These are phyloP conservation scores for Cinclus mexicanus DNA, from an alignment of 2,113 vertebrate species.

Conservation along the genomic window DNA sequence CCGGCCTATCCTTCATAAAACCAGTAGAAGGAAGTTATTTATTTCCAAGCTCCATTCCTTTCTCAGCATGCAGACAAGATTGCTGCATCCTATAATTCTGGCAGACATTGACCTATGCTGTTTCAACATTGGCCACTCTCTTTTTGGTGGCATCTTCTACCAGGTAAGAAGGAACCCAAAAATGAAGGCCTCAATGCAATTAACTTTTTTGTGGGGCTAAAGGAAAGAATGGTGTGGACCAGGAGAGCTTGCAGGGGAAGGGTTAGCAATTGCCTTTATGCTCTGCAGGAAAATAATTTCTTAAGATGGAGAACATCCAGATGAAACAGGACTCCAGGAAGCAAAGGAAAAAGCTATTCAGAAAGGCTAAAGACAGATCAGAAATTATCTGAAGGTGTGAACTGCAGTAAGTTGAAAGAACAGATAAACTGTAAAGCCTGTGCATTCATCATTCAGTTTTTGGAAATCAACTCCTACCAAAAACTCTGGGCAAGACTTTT, in stretches of 20 bases:
- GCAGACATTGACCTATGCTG: neutral
- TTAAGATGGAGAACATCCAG: neutral
- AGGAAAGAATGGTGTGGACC: neutral
- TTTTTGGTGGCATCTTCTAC: neutral
- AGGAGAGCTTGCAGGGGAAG: neutral
- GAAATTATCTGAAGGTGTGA: neutral
- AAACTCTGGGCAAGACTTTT: neutral
- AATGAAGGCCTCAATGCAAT: neutral
- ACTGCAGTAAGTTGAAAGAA: neutral
- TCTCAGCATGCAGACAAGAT: neutral
- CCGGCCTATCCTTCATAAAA: neutral
- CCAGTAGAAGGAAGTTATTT: neutral
- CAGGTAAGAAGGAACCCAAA: neutral
- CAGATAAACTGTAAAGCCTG: neutral
- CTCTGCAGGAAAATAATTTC: neutral
- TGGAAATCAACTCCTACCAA: neutral
- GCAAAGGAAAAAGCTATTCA: neutral
- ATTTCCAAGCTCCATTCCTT: neutral
- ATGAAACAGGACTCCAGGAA: neutral
- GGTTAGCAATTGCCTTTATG: neutral
- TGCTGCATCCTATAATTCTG: neutral
- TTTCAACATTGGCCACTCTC: neutral
- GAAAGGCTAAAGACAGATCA: neutral
- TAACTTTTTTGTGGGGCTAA: fast-evolving
- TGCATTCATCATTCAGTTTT: neutral